Evolutionary conservation across 2,888 invertebrate genomes (phyloP), one percentile per base, ranked within the genome.

Genomic region (Drosophila neotestacea): DNA sequence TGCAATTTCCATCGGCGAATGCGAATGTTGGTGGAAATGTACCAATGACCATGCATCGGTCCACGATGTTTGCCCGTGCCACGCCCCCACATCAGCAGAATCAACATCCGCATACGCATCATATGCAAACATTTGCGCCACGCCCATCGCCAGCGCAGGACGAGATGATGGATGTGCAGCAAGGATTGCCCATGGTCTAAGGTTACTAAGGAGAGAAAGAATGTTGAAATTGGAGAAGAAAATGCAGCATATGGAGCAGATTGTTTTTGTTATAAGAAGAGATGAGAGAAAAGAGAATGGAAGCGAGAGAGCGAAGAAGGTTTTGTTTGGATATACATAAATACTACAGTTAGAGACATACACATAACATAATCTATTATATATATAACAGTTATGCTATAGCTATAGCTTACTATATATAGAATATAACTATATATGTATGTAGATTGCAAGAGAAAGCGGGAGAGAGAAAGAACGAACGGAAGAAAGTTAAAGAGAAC

Each of bases 81-180:
- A 90, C 92, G 47, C 92, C 92, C 27, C 91, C 92, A 36, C 91
- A 92, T 79, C 84, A 63, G 36, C 51, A 47, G 22, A 73, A 73
- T 64, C 67, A 66, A 36, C 75, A 76, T 74, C 70, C 79, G 32
- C 76, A 76, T 76, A 48, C 92, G 52, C 92, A 92, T 81, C 84
- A 89, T 39, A 89, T 92, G 80, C 91, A 92, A 70, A 88, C 92
- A 58, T 93, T 93, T 79, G 92, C 92, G 71, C 91, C 92, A 64
- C 91, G 92, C 34, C 92, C 93, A 64, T 92, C 93, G 68, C 92
- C 92, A 32, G 84, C 84, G 44, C 92, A 92, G 79, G 95, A 95
- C 85, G 95, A 95, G 93, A 94, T 94, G 92, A 95, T 95, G 95
- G 95, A 95, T 77, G 94, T 95, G 75, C 94, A 94, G 92, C 94